Percentiles rank a stretch among this genome's conserved stretches.
phyloP scores from a whole-genome alignment of 2,888 invertebrate genomes.

The Rhingia campestris region DNA sequence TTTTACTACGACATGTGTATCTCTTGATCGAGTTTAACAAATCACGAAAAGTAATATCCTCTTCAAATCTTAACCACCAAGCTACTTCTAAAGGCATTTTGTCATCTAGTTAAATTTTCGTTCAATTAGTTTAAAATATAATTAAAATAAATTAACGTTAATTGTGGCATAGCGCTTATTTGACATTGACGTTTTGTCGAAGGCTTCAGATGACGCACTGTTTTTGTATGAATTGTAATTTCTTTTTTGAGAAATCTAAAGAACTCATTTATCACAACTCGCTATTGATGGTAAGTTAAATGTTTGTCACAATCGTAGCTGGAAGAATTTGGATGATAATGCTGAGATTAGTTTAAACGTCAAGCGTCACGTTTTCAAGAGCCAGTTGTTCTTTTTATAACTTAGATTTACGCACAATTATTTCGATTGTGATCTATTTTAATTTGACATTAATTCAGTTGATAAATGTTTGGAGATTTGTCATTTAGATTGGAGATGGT shows the following conservation, averaged over 20 bases:
- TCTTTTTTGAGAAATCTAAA: not conserved
- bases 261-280: no score
- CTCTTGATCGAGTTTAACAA: not conserved
- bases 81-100: not conserved
- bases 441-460: no score
- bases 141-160: not conserved
- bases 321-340: no score
- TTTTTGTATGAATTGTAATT: not conserved
- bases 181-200: not conserved
- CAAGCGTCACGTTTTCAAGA: no score
- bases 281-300: no score
- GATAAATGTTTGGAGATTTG: no score
- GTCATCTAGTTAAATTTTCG: not conserved
- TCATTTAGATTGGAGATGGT: no score
- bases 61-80: not conserved
- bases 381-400: no score
- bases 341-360: no score
- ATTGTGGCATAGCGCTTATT: not conserved
- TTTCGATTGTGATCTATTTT: no score
- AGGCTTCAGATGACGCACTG: slow-evolving; percentile 2
- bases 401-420: no score
- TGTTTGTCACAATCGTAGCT: no score
- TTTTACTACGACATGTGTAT: not conserved
- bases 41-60: not conserved
- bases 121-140: slow-evolving; percentile 18